These are phyloP conservation scores for Hemiscyllium ocellatum DNA, from an alignment of 2,113 vertebrate species.

Conservation along the genomic window DNA sequence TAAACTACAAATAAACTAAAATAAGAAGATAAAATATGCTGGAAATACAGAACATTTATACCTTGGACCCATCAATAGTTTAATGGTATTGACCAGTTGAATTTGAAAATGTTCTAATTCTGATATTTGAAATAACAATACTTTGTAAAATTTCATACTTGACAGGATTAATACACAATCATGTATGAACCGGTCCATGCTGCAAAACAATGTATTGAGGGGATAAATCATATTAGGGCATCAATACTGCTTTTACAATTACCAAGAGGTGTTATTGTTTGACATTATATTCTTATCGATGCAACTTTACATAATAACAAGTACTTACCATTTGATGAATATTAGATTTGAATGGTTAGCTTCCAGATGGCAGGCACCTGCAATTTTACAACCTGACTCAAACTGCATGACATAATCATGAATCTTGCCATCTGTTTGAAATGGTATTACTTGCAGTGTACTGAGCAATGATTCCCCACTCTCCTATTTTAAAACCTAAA, in stretches of 20 bases:
- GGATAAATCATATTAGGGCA: not conserved
- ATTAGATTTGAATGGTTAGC: not conserved
- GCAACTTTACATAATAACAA: not conserved
- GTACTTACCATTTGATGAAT: slow-evolving; percentile 8
- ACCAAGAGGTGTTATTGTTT: not conserved
- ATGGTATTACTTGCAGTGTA: not conserved
- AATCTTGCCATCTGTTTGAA: slow-evolving; percentile 22
- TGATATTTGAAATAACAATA: not conserved
- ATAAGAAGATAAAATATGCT: not conserved
- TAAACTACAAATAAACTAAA: not conserved
- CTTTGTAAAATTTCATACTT: not conserved
- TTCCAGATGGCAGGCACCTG: slow-evolving; percentile 14
- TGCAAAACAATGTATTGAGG: not conserved
- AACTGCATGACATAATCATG: not conserved
- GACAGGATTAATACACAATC: not conserved
- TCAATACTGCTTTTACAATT: not conserved
- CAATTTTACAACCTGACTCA: not conserved
- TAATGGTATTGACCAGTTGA: not conserved
- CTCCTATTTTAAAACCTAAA: not conserved
- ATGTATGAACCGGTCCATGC: not conserved
- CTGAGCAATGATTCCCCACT: not conserved
- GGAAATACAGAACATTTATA: not conserved
- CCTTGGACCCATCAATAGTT: not conserved
- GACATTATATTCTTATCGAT: not conserved
- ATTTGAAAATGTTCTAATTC: not conserved